Percentiles rank a stretch among this genome's conserved stretches.
Conservation (phyloP, 1,140 invertebrate genomes). For the Drosophila parvula region DNA sequence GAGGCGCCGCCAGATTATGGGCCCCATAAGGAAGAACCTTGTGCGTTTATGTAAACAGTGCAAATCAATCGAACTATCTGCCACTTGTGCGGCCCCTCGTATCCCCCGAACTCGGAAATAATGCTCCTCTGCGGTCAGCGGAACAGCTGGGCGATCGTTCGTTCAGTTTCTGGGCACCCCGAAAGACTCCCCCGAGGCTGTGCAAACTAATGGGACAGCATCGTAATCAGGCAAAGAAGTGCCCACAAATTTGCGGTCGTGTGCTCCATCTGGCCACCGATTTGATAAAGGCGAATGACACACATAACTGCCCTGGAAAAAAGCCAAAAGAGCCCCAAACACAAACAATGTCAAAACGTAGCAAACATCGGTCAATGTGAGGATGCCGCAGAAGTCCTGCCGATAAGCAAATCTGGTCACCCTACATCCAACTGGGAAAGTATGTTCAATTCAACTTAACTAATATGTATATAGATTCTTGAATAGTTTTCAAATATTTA, state of each 20-base stretch:
- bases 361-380: slow-evolving; percentile 10
- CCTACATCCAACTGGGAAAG: background rate
- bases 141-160: slow-evolving; percentile 31
- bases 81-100: slow-evolving; percentile 27
- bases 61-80: slow-evolving; percentile 58
- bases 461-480: background rate
- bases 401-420: slow-evolving; percentile 24
- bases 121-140: slow-evolving; percentile 18
- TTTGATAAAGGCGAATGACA: slow-evolving; percentile 30
- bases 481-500: background rate
- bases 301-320: slow-evolving; percentile 6
- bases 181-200: slow-evolving; percentile 17
- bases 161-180: background rate
- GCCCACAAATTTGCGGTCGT: slow-evolving; percentile 46
- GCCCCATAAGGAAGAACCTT: slow-evolving; percentile 56
- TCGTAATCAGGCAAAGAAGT: slow-evolving; percentile 29
- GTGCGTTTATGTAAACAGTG: slow-evolving; percentile 54
- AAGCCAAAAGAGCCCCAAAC: background rate
- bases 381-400: slow-evolving; percentile 27
- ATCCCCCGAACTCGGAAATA: background rate
- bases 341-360: background rate
- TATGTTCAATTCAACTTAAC: background rate
- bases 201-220: slow-evolving; percentile 21
- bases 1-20: slow-evolving; percentile 52
- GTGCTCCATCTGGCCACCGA: slow-evolving; percentile 31